Base-by-base conservation (phyloP, 1,140 invertebrate species). In the Hylaeus anthracinus region DNA sequence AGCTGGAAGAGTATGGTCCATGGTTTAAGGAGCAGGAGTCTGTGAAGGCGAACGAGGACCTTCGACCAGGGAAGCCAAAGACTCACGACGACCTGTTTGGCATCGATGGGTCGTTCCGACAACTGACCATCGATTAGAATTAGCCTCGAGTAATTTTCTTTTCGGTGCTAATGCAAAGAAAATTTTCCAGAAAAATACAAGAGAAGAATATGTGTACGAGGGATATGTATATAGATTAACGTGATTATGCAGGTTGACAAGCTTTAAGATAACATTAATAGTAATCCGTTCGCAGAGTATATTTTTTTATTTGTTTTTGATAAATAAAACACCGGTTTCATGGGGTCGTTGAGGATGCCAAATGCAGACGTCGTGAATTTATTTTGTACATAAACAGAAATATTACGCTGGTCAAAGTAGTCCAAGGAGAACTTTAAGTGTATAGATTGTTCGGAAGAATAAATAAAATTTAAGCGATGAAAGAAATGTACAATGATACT, bases 21-120 rank as follows among this genome's bases (percentile, higher is more conserved):
- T 97, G 96, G 96, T 97, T 97, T 90, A 94, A 94, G 73, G 94
- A 95, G 5, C 96, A 97, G 86, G 96, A 97, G 88, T 91, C 94
- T 4, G 90, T 97, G 14, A 96, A 96, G 88, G 95, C 96, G 0
- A 96, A 97, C 85, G 97, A 97, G 90, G 93, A 94, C 1, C 95
- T 96, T 72, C 94, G 97, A 84, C 96, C 96, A 0, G 97, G 96
- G 53, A 96, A 96, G 89, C 96, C 97, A 58, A 97, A 96, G 88
- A 97, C 96, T 67, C 95, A 96, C 74, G 96, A 97, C 83, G 96
- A 97, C 88, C 91, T 97, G 0, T 97, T 97, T 82, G 97, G 97
- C 45, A 94, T 97, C 85, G 97, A 97, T 83, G 97, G 97, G 61
- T 97, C 96, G 43, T 97, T 97, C 92, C 94, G 96, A 87, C 96